Percentiles rank a stretch among this genome's conserved stretches.
phyloP scores from a whole-genome alignment of 1,140 invertebrate genomes.

The Drosophila sechellia region DNA sequence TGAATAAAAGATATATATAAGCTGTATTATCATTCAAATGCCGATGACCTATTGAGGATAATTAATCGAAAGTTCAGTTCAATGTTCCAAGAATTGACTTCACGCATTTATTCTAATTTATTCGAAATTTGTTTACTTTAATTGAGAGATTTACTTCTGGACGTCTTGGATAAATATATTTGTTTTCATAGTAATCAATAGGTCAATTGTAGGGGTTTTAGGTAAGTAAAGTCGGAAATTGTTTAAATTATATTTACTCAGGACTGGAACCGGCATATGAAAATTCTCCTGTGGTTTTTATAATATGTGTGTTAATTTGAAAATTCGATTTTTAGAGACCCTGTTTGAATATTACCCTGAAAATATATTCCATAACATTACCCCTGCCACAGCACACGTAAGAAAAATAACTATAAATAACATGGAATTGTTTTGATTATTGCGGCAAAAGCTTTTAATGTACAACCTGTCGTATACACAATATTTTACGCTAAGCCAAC shows the following conservation, averaged over 20 bases:
- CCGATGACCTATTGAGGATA: slow-evolving; percentile 25
- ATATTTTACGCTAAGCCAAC: slow-evolving; percentile 79
- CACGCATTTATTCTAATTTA: neutral
- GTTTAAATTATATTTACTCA: neutral
- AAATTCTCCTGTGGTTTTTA: neutral
- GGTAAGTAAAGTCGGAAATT: slow-evolving; percentile 1
- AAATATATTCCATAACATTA: slow-evolving; percentile 13
- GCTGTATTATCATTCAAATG: slow-evolving; percentile 22
- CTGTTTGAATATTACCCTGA: neutral
- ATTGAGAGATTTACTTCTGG: slow-evolving; percentile 8
- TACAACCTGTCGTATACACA: slow-evolving; percentile 70
- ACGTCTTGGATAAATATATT: neutral
- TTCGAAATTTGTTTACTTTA: neutral
- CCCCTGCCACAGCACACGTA: slow-evolving; percentile 5
- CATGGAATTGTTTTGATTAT: slow-evolving; percentile 55
- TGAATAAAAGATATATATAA: slow-evolving; percentile 29
- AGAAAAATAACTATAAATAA: slow-evolving; percentile 62
- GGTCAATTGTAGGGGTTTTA: neutral
- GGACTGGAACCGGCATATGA: neutral
- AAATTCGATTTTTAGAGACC: neutral
- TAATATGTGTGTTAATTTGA: neutral
- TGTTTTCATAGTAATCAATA: slow-evolving; percentile 7
- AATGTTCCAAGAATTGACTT: slow-evolving; percentile 1
- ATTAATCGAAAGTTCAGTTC: slow-evolving; percentile 23
- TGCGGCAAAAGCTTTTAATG: slow-evolving; percentile 76